phyloP scores from a whole-genome alignment of 2,888 invertebrate species.

The Acrocera orbiculus region DNA sequence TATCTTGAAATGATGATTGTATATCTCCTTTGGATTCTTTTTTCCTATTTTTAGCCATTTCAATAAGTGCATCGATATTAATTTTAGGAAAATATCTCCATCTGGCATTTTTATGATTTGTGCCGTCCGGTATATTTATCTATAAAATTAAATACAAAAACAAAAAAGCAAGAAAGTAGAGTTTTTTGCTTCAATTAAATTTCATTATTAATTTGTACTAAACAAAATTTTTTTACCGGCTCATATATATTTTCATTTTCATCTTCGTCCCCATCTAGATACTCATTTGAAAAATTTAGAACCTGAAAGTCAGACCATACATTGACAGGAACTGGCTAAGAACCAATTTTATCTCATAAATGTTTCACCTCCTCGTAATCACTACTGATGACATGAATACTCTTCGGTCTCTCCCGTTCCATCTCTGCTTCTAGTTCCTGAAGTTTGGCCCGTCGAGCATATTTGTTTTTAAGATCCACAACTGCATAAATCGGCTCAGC shows the following conservation, averaged over 20 bases:
- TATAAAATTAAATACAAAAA: slow-evolving; percentile 9
- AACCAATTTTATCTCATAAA: slow-evolving; percentile 5
- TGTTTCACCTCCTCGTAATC: slow-evolving; percentile 17
- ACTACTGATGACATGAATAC: slow-evolving; percentile 14
- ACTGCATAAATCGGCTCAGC: slow-evolving; percentile 22
- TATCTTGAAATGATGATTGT: slow-evolving; percentile 17
- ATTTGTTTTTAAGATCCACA: slow-evolving; percentile 21
- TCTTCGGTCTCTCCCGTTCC: slow-evolving; percentile 12
- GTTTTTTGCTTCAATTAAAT: background rate
- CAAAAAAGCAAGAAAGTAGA: background rate
- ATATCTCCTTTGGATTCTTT: slow-evolving; percentile 7
- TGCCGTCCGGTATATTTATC: slow-evolving; percentile 18
- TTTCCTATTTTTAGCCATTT: slow-evolving; percentile 15
- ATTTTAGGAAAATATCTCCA: slow-evolving; percentile 20
- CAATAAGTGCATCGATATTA: slow-evolving; percentile 17
- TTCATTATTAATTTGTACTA: background rate
- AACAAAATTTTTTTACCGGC: slow-evolving; percentile 15
- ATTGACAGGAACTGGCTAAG: background rate
- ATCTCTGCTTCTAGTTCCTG: slow-evolving; percentile 12
- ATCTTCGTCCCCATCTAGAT: slow-evolving; percentile 11
- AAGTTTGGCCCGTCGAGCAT: slow-evolving; percentile 17
- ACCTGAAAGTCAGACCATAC: slow-evolving; percentile 15
- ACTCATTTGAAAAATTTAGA: slow-evolving; percentile 14
- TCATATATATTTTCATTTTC: slow-evolving; percentile 23
- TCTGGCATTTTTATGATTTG: slow-evolving; percentile 11